A percentile compares a stretch with the other conserved stretches of the same genome.
Conservation (phyloP, 2,113 vertebrate species). For the Eptesicus fuscus region DNA sequence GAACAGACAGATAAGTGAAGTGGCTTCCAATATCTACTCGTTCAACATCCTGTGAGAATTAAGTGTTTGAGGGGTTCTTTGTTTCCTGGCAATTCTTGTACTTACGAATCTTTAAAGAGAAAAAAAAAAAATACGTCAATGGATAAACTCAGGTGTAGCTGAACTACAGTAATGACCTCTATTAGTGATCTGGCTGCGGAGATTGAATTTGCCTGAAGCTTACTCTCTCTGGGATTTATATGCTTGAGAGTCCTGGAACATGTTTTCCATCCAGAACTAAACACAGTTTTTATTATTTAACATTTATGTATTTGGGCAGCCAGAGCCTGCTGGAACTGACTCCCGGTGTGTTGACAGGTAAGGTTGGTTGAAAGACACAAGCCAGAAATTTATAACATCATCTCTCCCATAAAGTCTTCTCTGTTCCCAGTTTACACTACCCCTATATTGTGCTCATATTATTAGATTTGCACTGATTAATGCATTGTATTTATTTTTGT, state of each 20-base stretch:
- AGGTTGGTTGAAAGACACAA: neutral
- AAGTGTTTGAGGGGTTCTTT: slow-evolving; percentile 20
- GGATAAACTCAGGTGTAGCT: neutral
- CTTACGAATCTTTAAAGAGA: slow-evolving; percentile 25
- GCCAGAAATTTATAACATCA: neutral
- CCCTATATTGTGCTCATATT: neutral
- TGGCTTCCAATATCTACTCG: neutral
- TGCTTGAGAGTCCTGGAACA: slow-evolving; percentile 50
- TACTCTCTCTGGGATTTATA: slow-evolving; percentile 40
- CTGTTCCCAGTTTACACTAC: neutral
- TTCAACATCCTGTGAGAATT: slow-evolving; percentile 18
- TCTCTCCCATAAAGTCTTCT: neutral
- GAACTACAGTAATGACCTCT: slow-evolving; percentile 6
- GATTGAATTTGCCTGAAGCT: slow-evolving; percentile 34
- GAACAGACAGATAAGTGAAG: neutral
- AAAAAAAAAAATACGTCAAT: neutral
- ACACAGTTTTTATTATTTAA: slow-evolving; percentile 26
- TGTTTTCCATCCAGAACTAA: slow-evolving; percentile 56
- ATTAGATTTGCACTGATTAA: neutral
- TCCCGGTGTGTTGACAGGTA: neutral
- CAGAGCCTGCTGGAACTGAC: slow-evolving; percentile 32
- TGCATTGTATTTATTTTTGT: neutral
- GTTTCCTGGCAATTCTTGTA: slow-evolving; percentile 23
- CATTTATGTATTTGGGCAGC: slow-evolving; percentile 46
- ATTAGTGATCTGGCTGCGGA: neutral